Conservation (phyloP, 2,797 vertebrate species). For the Triplophysa yarkandensis region DNA sequence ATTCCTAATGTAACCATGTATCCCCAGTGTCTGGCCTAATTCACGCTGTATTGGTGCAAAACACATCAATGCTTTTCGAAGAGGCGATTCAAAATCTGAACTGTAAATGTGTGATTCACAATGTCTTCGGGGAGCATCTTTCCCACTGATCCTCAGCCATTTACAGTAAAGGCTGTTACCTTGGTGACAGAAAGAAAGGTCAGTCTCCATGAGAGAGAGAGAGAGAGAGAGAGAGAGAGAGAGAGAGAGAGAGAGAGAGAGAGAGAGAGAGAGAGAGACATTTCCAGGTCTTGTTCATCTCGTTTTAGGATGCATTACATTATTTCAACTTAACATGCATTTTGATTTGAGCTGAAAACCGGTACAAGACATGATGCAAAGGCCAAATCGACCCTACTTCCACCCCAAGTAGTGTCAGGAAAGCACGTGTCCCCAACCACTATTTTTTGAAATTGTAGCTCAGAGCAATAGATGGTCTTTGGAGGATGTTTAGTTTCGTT, state of each 20-base stretch:
- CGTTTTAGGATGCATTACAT: slow-evolving; percentile 19
- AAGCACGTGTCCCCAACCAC: neutral
- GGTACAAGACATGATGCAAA: neutral
- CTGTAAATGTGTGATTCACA: slow-evolving; percentile 46
- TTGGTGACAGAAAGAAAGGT: slow-evolving; percentile 70
- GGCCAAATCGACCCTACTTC: neutral
- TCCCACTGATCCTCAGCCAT: slow-evolving; percentile 39
- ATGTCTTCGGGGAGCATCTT: slow-evolving; percentile 26
- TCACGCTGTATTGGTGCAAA: slow-evolving; percentile 6
- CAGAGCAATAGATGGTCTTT: slow-evolving; percentile 34
- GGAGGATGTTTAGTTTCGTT: slow-evolving; percentile 71
- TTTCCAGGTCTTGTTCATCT: slow-evolving; percentile 29
- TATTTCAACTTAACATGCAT: neutral
- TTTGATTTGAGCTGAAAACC: neutral
- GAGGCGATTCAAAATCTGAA: neutral
- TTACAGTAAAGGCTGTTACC: slow-evolving; percentile 64
- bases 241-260: slow-evolving; percentile 24
- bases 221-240: slow-evolving; percentile 14
- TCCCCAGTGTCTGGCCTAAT: neutral
- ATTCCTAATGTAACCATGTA: neutral
- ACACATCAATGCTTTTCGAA: neutral
- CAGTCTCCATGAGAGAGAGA: slow-evolving; percentile 37
- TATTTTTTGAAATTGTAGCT: slow-evolving; percentile 19
- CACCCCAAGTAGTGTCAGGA: neutral
- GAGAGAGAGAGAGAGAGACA: slow-evolving; percentile 33